Base-by-base conservation (phyloP, 2,113 vertebrate genomes). In the Budorcas taxicolor region DNA sequence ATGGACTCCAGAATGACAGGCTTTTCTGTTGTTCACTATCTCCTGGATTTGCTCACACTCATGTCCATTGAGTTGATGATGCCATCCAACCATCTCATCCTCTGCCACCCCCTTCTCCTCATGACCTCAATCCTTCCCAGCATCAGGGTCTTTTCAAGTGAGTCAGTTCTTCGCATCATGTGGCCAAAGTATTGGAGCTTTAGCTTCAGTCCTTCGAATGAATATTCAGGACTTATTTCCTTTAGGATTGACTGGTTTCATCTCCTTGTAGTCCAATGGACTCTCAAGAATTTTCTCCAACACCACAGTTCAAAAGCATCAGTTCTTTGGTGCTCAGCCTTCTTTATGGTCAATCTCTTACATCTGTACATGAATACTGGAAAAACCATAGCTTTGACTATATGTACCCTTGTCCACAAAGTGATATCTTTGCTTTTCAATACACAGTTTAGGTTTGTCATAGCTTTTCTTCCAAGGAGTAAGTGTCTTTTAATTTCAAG, bases 371-470 rank as follows among this genome's bases (percentile, higher is more conserved):
- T 36, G n/a, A 71, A 1, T 71, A 71, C 9, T 71, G 19, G n/a
- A 71, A 71, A 71, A 36, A 21, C n/a, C 17, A 36, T 21, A 71
- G 4, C 8, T 36, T 21, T 67, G n/a, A 67, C 17, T 67, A 21
- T 11, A 36, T 5, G 17, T 36, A 21, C 9, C 0, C 33, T 67
- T 67, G 17, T 21, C 33, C 17, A 36, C 64, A 67, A 67, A 36
- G 64, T 36, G 33, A 5, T 21, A 9, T 36, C 19, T 71, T 36
- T 71, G n/a, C 19, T 71, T 71, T 71, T 71, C 6, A 21, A 36
- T 23, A 36, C 0, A 0, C n/a, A 3, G 17, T 19, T 36, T 71
- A 71, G 1, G 64, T 12, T 71, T 71, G n/a, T 71, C 17, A 21
- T 36, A 71, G 64, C 64, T 71, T 36, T 71, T 23, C 64, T 71